Percentiles rank a stretch among this genome's conserved stretches.
Conservation (phyloP, 2,888 invertebrate species). For the Oscheius sp. region DNA sequence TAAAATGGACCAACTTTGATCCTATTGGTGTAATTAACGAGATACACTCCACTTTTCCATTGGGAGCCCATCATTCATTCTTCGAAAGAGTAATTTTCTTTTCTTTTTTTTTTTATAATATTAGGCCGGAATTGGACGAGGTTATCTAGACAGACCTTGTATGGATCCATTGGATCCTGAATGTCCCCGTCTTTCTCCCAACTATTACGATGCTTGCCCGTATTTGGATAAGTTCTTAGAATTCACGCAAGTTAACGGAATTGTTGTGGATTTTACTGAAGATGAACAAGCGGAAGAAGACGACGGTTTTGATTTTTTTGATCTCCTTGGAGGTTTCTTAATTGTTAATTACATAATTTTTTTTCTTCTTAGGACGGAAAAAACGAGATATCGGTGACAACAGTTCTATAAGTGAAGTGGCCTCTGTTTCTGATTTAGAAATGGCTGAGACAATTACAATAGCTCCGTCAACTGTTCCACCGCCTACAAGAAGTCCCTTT, state of each 20-base stretch:
- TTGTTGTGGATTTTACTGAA: slow-evolving; percentile 5
- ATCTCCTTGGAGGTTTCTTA: neutral
- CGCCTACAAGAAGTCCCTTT: neutral
- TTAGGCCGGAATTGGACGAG: slow-evolving; percentile 88
- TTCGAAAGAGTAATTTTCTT: slow-evolving; percentile 43
- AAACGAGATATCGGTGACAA: slow-evolving; percentile 34
- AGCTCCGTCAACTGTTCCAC: slow-evolving; percentile 4
- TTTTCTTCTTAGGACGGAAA: slow-evolving; percentile 35
- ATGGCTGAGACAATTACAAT: slow-evolving; percentile 17
- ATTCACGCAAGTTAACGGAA: slow-evolving; percentile 33
- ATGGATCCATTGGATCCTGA: slow-evolving; percentile 88
- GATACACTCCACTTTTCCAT: slow-evolving; percentile 42
- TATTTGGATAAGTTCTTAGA: slow-evolving; percentile 44
- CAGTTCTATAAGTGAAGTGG: neutral
- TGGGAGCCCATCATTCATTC: slow-evolving; percentile 55
- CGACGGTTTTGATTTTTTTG: slow-evolving; percentile 22
- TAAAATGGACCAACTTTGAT: slow-evolving; percentile 61
- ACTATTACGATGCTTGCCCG: slow-evolving; percentile 76
- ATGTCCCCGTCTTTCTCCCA: slow-evolving; percentile 91
- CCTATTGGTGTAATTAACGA: slow-evolving; percentile 55
- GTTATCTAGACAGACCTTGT: slow-evolving; percentile 96
- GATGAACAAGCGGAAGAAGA: neutral
- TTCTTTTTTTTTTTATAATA: neutral
- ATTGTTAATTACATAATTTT: too few relatives aligned
- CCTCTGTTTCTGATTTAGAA: too few relatives aligned